Percentiles rank a stretch among this genome's conserved stretches.
phyloP scores from a whole-genome alignment of 2,113 vertebrate species.

The Perccottus glenii region DNA sequence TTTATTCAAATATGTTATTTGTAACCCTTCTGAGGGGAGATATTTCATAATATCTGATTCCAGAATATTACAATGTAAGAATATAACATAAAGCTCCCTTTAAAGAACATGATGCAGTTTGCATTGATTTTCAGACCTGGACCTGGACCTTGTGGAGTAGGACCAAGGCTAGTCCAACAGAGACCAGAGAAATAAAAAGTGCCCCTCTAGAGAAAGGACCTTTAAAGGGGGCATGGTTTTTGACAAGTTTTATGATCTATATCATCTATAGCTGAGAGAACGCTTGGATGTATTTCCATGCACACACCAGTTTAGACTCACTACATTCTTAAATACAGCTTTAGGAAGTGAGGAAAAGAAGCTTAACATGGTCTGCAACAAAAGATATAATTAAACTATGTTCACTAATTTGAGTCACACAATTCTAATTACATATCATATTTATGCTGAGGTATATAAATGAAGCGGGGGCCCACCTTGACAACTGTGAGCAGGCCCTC shows the following conservation, averaged over 20 bases:
- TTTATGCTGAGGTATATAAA: too few relatives aligned
- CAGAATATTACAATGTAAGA: not conserved
- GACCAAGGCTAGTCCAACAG: not conserved
- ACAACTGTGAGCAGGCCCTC: conserved; percentile 95
- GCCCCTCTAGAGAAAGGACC: not conserved
- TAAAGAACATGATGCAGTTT: not conserved
- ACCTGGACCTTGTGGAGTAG: not conserved
- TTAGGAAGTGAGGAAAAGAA: too few relatives aligned
- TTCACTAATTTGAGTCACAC: too few relatives aligned
- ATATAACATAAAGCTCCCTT: not conserved
- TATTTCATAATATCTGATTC: conserved; percentile 4
- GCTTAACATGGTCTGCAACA: not conserved
- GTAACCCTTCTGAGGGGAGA: not conserved
- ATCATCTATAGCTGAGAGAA: conserved; percentile 1
- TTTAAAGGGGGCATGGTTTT: not conserved
- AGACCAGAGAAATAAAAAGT: not conserved
- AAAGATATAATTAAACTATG: not conserved
- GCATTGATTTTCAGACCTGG: conserved; percentile 1
- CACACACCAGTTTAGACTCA: not conserved
- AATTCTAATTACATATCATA: too few relatives aligned
- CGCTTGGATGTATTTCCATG: not conserved
- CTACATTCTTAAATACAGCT: not conserved
- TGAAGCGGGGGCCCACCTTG: conserved; percentile 78
- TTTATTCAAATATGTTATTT: conserved; percentile 4
- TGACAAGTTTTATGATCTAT: conserved; percentile 3